Evolutionary conservation across 1,140 invertebrate genomes (phyloP), one percentile per base, ranked within the genome.

Genomic region (Thalassaphorura encarpata): DNA sequence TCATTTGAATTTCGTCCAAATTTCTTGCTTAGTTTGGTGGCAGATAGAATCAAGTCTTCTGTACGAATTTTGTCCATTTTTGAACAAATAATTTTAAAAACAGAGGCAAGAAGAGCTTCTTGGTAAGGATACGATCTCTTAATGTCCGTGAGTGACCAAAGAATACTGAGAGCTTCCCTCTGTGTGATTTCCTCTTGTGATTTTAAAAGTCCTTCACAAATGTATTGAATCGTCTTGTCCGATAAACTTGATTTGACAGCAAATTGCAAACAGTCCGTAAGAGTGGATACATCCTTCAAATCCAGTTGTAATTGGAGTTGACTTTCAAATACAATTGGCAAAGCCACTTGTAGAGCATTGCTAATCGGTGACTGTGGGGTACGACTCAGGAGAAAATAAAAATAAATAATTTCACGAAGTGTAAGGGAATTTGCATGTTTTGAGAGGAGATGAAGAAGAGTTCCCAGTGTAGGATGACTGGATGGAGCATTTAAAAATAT

Each of bases 251-350:
- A 73, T 39, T 67, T 68, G 27, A 73, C 72, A 46, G 71, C 70
- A 66, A 72, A 81, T 5, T 70, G 58, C 5, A 80, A 67, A 69
- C 76, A 74, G 27, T 79, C 75, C 21, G 67, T 67, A 33, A 79
- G 62, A 18, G 76, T 62, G 1, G 62, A 48, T 23, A 76, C 52
- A 62, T 80, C 76, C 19, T 75, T 68, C 15, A 63, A 65, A 54
- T 81, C 75, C 28, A 81, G 56, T 68, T 80, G 75, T 19, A 69
- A 54, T 15, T 72, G 68, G 13, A 82, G 46, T 56, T 79, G 73
- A 3, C 76, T 72, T 67, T 82, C 76, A 67, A 82, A 83, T 1
- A 79, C 76, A 16, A 80, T 64, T 0, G 80, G 80, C 19, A 84
- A 55, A 4, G 81, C 81, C 8, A 77, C 67, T 58, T 73, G 70